These are phyloP conservation scores for Pollenia labialis DNA, from an alignment of 2,888 invertebrate species.

Conservation along the genomic window DNA sequence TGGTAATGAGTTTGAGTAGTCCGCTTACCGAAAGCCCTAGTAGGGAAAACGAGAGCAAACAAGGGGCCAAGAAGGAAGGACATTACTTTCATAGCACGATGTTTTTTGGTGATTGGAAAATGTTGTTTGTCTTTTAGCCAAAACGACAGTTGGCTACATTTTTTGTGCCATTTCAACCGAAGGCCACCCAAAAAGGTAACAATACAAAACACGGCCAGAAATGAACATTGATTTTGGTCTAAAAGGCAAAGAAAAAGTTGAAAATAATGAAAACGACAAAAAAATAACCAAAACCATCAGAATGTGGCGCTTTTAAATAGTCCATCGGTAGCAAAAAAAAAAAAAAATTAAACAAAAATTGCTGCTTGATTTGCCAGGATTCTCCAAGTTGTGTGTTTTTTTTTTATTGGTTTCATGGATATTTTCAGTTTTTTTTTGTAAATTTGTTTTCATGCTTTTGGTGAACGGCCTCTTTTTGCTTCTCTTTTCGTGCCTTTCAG, in stretches of 20 bases:
- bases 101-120: constrained; percentile 73
- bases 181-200: constrained; percentile 80
- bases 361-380: constrained; percentile 62
- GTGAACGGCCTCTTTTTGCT: constrained; percentile 1
- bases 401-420: constrained; percentile 18
- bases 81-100: constrained; percentile 58
- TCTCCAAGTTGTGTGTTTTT: constrained; percentile 53
- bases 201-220: constrained; percentile 59
- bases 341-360: constrained; percentile 42
- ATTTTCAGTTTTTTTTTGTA: constrained; percentile 26
- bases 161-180: constrained; percentile 37
- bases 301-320: constrained; percentile 67
- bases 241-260: constrained; percentile 18
- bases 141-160: constrained; percentile 66
- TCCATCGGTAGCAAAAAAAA: constrained; percentile 26
- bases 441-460: neutral
- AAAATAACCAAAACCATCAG: constrained; percentile 39
- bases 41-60: neutral
- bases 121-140: constrained; percentile 74
- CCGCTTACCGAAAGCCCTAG: constrained; percentile 5
- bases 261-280: constrained; percentile 16
- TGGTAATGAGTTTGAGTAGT: constrained; percentile 71
- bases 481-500: constrained; percentile 64
- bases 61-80: constrained; percentile 12
- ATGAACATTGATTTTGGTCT: constrained; percentile 67